Evolutionary conservation across 2,888 invertebrate genomes (phyloP).

Genomic region (Selenia dentaria): DNA sequence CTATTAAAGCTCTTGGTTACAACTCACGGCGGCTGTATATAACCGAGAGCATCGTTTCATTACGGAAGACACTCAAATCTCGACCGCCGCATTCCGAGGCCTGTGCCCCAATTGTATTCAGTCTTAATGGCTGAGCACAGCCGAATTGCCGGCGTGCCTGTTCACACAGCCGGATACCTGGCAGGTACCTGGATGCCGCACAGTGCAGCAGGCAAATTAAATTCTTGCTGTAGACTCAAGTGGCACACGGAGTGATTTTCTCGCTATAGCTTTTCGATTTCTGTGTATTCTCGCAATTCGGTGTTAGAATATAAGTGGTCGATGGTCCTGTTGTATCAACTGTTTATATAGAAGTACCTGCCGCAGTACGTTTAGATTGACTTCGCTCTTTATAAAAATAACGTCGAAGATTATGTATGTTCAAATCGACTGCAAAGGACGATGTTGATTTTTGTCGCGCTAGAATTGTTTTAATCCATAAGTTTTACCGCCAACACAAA

Average conservation of each 20-base stretch:
- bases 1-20: background rate
- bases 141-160: slow-evolving; percentile 11
- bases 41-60: slow-evolving; percentile 12
- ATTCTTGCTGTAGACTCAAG: slow-evolving; percentile 20
- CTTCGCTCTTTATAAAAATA: no score
- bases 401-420: no score
- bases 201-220: slow-evolving; percentile 14
- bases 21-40: background rate
- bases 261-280: slow-evolving; percentile 4
- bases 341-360: no score
- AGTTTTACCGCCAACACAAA: no score
- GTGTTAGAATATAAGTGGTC: no score
- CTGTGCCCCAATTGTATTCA: slow-evolving; percentile 20
- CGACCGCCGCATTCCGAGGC: slow-evolving; percentile 20
- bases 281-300: background rate
- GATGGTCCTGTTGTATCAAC: no score
- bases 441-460: no score
- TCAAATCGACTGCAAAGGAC: no score
- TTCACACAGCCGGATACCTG: slow-evolving; percentile 13
- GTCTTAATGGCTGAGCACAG: slow-evolving; percentile 14
- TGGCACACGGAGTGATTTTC: slow-evolving; percentile 8
- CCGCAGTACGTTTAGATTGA: no score
- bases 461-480: no score
- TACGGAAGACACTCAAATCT: slow-evolving; percentile 22
- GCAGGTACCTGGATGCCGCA: background rate